Conservation (phyloP, 2,797 vertebrate genomes). For the Rhincodon typus region DNA sequence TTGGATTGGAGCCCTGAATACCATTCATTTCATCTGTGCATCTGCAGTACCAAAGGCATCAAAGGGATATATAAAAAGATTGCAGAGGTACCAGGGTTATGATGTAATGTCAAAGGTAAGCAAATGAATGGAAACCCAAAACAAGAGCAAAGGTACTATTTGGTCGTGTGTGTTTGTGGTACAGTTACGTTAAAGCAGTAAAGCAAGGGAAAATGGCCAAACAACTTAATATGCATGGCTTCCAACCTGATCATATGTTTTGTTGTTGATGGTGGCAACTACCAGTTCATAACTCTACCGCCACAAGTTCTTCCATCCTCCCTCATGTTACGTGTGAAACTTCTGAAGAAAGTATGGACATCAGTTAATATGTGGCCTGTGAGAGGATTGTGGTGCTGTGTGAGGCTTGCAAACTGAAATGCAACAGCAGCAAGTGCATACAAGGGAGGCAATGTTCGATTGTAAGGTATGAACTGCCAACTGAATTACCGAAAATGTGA, state of each 20-base stretch:
- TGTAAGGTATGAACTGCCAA: too few relatives aligned
- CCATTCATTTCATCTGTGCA: neutral
- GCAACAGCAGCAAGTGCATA: too few relatives aligned
- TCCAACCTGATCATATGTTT: too few relatives aligned
- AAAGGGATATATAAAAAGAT: neutral
- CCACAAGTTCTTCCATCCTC: neutral
- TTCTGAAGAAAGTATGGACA: neutral
- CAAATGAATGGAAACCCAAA: neutral
- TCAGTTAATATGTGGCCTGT: neutral
- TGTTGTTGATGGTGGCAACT: neutral
- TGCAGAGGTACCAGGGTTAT: neutral
- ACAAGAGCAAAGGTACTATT: neutral
- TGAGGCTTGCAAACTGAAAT: neutral
- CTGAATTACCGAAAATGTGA: too few relatives aligned
- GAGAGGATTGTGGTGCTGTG: neutral
- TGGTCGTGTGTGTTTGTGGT: neutral
- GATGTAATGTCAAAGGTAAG: neutral
- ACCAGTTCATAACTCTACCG: neutral
- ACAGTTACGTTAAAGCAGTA: neutral
- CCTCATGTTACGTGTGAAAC: neutral
- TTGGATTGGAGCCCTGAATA: too few relatives aligned
- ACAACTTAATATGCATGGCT: too few relatives aligned
- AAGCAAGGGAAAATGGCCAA: neutral
- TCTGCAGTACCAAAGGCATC: neutral
- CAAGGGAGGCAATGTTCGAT: too few relatives aligned